phyloP scores from a whole-genome alignment of 1,140 invertebrate species.

The Tachypleus tridentatus region DNA sequence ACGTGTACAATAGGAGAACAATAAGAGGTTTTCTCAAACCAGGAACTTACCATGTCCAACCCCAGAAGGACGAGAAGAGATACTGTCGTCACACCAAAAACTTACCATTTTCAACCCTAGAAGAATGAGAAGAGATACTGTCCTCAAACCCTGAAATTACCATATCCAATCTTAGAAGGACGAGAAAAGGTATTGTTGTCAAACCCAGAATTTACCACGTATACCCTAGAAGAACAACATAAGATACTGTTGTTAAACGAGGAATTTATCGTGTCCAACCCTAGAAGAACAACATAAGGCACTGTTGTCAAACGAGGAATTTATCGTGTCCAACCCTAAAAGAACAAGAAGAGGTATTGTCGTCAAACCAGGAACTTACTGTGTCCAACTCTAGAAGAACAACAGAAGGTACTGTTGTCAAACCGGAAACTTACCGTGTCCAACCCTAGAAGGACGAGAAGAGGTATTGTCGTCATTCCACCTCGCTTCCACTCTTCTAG shows the following conservation, averaged over 20 bases:
- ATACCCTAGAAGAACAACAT: neutral
- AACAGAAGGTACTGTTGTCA: slow-evolving; percentile 31
- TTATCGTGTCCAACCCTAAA: no score
- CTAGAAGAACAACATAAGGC: no score
- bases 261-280: neutral
- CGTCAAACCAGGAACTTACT: slow-evolving; percentile 30
- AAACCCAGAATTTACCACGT: neutral
- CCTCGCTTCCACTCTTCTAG: slow-evolving; percentile 93
- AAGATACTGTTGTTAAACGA: neutral
- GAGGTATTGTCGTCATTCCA: slow-evolving; percentile 86
- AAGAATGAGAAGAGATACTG: slow-evolving; percentile 49
- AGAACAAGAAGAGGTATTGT: no score
- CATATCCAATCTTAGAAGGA: neutral
- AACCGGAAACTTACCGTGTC: neutral
- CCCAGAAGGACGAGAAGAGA: no score
- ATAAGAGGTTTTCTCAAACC: no score
- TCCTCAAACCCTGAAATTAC: neutral
- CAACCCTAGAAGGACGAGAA: slow-evolving; percentile 50
- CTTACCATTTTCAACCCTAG: slow-evolving; percentile 57
- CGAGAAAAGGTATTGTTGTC: neutral
- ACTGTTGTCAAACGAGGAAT: no score
- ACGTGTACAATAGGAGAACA: no score
- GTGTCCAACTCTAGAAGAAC: slow-evolving; percentile 70
- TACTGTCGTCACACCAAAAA: neutral
- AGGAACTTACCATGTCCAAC: no score